Conservation (phyloP, 2,113 vertebrate genomes). For the Irena cyanogastra region DNA sequence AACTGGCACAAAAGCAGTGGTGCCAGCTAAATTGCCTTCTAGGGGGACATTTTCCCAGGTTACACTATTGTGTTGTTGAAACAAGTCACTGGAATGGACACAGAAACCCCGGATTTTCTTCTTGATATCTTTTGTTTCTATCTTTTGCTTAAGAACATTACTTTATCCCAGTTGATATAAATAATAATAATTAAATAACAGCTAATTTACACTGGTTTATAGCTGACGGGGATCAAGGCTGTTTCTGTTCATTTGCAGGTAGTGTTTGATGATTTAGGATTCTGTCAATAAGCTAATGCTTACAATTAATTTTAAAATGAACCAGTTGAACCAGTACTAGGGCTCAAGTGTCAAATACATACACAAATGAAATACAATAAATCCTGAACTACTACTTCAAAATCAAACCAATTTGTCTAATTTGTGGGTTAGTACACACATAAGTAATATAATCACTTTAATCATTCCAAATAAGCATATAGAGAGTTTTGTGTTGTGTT, state of each 20-base stretch:
- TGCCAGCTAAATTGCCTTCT: neutral
- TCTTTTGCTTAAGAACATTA: neutral
- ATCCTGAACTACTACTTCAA: neutral
- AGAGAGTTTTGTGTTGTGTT: neutral
- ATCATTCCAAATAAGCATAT: neutral
- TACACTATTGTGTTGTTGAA: neutral
- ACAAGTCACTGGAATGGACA: neutral
- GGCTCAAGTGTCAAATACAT: neutral
- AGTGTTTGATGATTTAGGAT: neutral
- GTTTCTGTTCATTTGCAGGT: neutral
- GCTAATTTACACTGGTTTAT: neutral
- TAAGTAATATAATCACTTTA: neutral
- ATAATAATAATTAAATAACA: neutral
- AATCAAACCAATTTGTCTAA: constrained; percentile 1
- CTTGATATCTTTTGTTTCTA: neutral
- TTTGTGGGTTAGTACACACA: neutral
- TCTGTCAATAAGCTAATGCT: constrained; percentile 15
- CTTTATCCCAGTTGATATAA: neutral
- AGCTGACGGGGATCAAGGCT: neutral
- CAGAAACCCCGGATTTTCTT: neutral
- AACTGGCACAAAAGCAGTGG: neutral
- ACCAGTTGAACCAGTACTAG: neutral
- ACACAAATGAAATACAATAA: neutral
- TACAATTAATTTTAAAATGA: constrained; percentile 1
- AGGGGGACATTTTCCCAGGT: neutral